Evolutionary conservation across 92 coral and sea anemone species (phyloP).

Genomic region (Umimayanthus chanpuru): DNA sequence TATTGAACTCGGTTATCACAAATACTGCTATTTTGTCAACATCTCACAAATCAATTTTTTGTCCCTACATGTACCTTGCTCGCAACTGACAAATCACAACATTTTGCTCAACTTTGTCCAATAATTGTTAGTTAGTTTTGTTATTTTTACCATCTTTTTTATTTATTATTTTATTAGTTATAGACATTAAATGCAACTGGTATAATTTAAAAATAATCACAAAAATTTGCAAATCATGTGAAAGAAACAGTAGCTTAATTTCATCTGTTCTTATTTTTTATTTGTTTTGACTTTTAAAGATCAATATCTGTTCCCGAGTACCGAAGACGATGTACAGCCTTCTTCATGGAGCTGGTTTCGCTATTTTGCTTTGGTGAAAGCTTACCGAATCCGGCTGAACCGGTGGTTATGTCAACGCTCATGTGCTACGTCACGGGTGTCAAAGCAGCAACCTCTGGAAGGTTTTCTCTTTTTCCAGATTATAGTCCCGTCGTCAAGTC

Average conservation of each 20-base stretch:
- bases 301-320: constrained; percentile 49
- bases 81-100: too few species aligned
- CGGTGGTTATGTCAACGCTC: constrained; percentile 73
- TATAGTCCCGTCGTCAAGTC: constrained; percentile 88
- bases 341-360: constrained; percentile 88
- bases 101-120: too few species aligned
- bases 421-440: constrained; percentile 74
- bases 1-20: too few species aligned
- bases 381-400: constrained; percentile 45
- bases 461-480: constrained; percentile 79
- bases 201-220: too few species aligned
- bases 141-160: too few species aligned
- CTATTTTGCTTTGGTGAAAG: constrained; percentile 76
- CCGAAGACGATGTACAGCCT: constrained; percentile 79
- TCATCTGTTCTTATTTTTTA: background rate
- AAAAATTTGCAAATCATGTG: background rate
- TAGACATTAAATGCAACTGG: too few species aligned
- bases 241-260: too few species aligned
- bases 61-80: too few species aligned
- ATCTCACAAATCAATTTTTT: too few species aligned
- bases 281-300: constrained; percentile 26
- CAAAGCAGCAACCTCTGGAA: constrained; percentile 49
- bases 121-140: too few species aligned
- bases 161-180: too few species aligned
- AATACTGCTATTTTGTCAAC: too few species aligned